These are phyloP conservation scores for Octodonta nipae DNA, from an alignment of 2,888 invertebrate species.

Conservation along the genomic window DNA sequence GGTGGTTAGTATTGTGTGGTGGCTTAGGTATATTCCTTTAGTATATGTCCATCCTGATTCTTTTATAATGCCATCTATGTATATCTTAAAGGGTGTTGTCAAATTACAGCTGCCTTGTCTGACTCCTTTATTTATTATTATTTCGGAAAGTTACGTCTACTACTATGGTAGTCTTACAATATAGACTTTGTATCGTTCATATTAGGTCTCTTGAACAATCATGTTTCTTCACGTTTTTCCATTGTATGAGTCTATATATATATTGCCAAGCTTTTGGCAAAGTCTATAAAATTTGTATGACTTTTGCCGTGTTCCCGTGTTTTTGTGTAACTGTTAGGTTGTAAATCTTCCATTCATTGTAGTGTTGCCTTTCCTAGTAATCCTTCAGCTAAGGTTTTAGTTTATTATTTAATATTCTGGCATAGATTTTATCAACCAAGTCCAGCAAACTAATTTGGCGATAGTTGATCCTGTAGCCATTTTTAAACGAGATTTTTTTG, in stretches of 20 bases:
- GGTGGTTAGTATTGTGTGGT: no score
- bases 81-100: no score
- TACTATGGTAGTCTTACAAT: not conserved
- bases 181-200: slow-evolving; percentile 1
- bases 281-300: slow-evolving; percentile 1
- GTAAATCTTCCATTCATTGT: slow-evolving; percentile 1
- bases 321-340: not conserved
- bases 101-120: not conserved
- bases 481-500: no score
- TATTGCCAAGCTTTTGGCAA: no score
- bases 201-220: slow-evolving; percentile 1
- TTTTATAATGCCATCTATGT: no score
- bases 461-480: no score
- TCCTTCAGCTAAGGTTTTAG: not conserved
- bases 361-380: no score
- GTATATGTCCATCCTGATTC: no score
- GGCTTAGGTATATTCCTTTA: no score
- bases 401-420: slow-evolving; percentile 1
- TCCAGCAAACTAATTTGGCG: no score
- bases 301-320: no score
- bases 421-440: not conserved
- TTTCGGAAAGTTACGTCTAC: not conserved
- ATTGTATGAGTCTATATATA: not conserved
- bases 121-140: not conserved
- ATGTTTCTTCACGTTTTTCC: not conserved